These are phyloP conservation scores for Melospiza georgiana DNA, from an alignment of 2,113 vertebrate species.

Conservation along the genomic window DNA sequence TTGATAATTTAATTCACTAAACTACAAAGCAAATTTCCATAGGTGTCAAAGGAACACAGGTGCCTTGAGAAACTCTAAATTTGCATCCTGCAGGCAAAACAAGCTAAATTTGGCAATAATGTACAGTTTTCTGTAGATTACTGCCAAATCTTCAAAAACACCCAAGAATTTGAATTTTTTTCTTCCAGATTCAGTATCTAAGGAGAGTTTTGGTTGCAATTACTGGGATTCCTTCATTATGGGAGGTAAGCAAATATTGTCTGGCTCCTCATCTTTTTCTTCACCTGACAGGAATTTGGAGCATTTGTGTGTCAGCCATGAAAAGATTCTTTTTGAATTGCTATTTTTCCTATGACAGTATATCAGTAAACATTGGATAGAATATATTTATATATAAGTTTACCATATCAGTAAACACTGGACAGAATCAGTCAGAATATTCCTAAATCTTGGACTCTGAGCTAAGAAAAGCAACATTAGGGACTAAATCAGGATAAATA, in stretches of 20 bases:
- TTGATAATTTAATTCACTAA: neutral
- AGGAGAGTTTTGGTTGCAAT: conserved; percentile 84
- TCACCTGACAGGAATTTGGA: neutral
- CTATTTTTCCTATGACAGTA: neutral
- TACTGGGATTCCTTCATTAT: conserved; percentile 83
- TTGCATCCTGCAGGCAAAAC: neutral
- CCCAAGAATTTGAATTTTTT: neutral
- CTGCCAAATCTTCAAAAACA: neutral
- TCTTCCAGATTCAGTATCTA: conserved; percentile 83
- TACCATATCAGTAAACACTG: neutral
- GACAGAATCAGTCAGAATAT: neutral
- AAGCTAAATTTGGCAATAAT: neutral
- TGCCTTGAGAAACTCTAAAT: neutral
- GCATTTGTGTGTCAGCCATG: neutral
- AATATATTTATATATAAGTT: neutral
- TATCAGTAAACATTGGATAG: neutral
- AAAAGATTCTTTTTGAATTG: neutral
- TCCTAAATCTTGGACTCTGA: neutral
- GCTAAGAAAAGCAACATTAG: neutral
- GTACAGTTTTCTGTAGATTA: neutral
- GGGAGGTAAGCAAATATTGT: conserved; percentile 83
- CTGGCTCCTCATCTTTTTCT: neutral
- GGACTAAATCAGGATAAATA: neutral
- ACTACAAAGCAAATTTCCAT: neutral
- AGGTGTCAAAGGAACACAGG: neutral